Base-by-base conservation (phyloP, 1,140 invertebrate species). In the Bombus ignitus region DNA sequence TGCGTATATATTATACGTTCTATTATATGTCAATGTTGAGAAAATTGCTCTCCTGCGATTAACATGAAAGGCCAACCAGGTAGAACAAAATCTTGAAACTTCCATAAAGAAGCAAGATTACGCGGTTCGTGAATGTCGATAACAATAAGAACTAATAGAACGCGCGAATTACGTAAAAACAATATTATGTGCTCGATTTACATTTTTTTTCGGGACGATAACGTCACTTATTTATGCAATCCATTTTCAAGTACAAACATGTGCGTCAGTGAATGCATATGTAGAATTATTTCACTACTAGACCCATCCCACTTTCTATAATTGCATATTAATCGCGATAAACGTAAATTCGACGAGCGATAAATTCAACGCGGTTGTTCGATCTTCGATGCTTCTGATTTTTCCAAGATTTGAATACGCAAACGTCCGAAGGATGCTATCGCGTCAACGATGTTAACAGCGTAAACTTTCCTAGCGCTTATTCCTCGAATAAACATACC, bases 341-440 rank as follows among this genome's bases (percentile, higher is more conserved):
- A 18, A 53, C 18, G 18, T 53, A 22, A 6, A 22, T 22, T 53
- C 47, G 18, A 53, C 47, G 47, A 53, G 65, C 59, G 66, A 35
- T 18, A 0, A 39, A 85, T 85, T 72, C 62, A 39, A 53, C 42
- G 15, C 25, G 42, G 39, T 13, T 47, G 13, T 71, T 10, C 47
- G 6, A 53, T 53, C 32, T 25, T 18, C 18, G 13, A 57, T 32
- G n/a, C 10, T 35, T n/a, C 22, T 42, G 12, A 42, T 75, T 37
- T 66, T 22, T 12, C 8, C 2, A 8, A 13, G 32, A 75, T 87
- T 62, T 81, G 79, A 47, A 47, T 47, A 47, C 53, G 70, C 79
- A n/a, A 22, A 13, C 74, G 80, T 53, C 37, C 18, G 18, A 53
- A 53, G 18, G 6, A 53, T 53, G 47, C 6, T 18, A 53, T 53